Evolutionary conservation across 1,140 invertebrate genomes (phyloP), one percentile per base, ranked within the genome.

Genomic region (Drosophila tani): DNA sequence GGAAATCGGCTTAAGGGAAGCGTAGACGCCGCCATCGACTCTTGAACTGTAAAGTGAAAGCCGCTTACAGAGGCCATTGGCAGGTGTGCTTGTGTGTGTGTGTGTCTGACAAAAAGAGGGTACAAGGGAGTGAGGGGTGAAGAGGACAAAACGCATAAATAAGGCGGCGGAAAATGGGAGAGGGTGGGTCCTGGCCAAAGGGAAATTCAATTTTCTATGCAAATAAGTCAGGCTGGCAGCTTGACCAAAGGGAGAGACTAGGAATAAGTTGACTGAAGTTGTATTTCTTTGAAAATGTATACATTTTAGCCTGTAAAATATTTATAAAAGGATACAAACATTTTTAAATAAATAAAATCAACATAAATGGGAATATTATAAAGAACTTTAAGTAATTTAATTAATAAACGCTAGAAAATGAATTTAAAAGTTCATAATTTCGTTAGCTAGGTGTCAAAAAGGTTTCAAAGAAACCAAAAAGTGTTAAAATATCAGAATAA

Each of bases 191-290:
- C 67, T 78, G 58, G 19, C 40, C 62, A 24, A 62, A 74, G 49
- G 47, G 12, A 82, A 82, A 85, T 85, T 85, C 47, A 86, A 82
- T 82, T 86, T 86, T 66, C 79, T 75, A 78, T 86, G 75, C 82
- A 82, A 85, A 85, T 66, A 51, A 62, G 55, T 5, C 14, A 24
- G 35, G 15, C 35, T 5, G 60, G 32, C 51, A 27, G 45, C 43
- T 56, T 70, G 29, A 38, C 69, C 59, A 65, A 65, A 49, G 47
- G 29, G 2, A 38, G 17, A 11, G 32, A 19, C 1, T 15, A 40
- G 35, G 27, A 17, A 56, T 2, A 38, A 12, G 17, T 21, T 15
- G 19, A n/a, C 14, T n/a, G 14, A 11, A 21, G 40, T 24, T 21
- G 14, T 40, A 55, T 55, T 38, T 40, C 15, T 7, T 41, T n/a